These are phyloP conservation scores for Brachynemurus nebulosus DNA, from an alignment of 2,888 invertebrate species.

Conservation along the genomic window DNA sequence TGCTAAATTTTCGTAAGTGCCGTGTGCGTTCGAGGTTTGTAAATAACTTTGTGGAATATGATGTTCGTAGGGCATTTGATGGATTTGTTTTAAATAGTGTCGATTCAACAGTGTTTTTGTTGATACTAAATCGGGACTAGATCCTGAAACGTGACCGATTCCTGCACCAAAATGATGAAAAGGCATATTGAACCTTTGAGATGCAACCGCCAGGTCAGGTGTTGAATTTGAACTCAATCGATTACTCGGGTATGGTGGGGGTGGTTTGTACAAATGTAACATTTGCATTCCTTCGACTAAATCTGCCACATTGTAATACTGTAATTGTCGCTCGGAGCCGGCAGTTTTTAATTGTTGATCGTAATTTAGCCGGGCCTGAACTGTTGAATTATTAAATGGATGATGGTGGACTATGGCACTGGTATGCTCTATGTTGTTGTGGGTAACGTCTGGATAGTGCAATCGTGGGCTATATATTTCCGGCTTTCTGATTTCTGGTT, in stretches of 20 bases:
- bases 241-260: slow-evolving; percentile 70
- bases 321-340: slow-evolving; percentile 14
- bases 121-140: slow-evolving; percentile 66
- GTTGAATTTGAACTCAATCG: slow-evolving; percentile 71
- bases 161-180: slow-evolving; percentile 9
- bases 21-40: slow-evolving; percentile 39
- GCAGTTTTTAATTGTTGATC: slow-evolving; percentile 24
- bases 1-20: slow-evolving; percentile 59
- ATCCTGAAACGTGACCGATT: slow-evolving; percentile 49
- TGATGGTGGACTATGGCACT: slow-evolving; percentile 20
- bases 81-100: slow-evolving; percentile 24
- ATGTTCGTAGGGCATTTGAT: slow-evolving; percentile 15
- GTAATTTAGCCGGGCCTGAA: slow-evolving; percentile 14
- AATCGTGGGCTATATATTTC: slow-evolving; percentile 27
- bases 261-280: slow-evolving; percentile 63
- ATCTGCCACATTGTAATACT: slow-evolving; percentile 22
- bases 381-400: slow-evolving; percentile 18
- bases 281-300: slow-evolving; percentile 40
- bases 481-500: slow-evolving; percentile 56
- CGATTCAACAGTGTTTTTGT: slow-evolving; percentile 47
- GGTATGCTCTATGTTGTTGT: slow-evolving; percentile 31
- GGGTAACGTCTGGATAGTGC: slow-evolving; percentile 55
- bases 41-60: slow-evolving; percentile 26
- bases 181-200: slow-evolving; percentile 29
- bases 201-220: slow-evolving; percentile 65